Percentiles rank a stretch among this genome's conserved stretches.
phyloP scores from a whole-genome alignment of 2,113 vertebrate genomes.

The Tonatia bakeri region DNA sequence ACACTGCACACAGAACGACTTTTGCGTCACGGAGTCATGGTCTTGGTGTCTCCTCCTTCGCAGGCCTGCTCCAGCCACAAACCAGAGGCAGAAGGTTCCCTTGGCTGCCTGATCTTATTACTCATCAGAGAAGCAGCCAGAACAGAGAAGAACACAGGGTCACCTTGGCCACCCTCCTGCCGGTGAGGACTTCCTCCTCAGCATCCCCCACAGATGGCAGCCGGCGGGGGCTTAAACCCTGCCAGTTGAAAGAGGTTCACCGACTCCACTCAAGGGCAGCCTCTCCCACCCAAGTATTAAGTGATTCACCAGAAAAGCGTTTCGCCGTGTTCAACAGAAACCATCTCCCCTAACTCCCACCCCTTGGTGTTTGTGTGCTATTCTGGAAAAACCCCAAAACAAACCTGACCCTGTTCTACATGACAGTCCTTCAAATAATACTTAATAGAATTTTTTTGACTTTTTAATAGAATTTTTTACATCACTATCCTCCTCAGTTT shows the following conservation, averaged over 20 bases:
- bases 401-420: not conserved
- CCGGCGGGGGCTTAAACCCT: not conserved
- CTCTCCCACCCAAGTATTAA: too few species aligned
- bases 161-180: not conserved
- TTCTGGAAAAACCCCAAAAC: not conserved
- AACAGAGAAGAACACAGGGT: not conserved
- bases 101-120: not conserved
- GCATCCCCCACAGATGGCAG: not conserved
- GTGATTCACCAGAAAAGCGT: not conserved
- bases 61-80: not conserved
- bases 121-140: not conserved
- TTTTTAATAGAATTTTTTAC: not conserved
- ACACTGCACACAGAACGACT: not conserved
- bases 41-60: not conserved
- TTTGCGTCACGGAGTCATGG: not conserved
- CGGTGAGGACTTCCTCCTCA: not conserved
- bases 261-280: not conserved
- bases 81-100: not conserved
- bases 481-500: not conserved
- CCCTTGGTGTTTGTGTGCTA: not conserved
- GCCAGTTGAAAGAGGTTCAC: not conserved
- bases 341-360: not conserved
- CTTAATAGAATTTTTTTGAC: not conserved
- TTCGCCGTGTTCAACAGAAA: not conserved
- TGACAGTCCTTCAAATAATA: not conserved